Evolutionary conservation across 2,113 vertebrate genomes (phyloP), one percentile per base, ranked within the genome.

Genomic region (Phasianus colchicus): DNA sequence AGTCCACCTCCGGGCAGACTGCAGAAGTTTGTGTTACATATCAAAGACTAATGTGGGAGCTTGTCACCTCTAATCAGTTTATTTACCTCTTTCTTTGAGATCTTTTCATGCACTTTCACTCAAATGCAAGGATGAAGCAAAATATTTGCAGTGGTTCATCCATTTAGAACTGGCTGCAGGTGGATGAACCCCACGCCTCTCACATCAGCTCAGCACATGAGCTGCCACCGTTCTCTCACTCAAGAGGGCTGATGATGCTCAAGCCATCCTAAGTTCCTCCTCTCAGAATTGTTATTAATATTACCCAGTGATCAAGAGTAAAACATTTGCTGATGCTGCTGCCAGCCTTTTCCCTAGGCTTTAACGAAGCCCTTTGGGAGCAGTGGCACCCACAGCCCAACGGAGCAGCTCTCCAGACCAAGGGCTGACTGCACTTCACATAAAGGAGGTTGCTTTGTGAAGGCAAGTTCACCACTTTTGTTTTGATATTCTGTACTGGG

Each of bases 1-100:
- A 95, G 78, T 47, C 82, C 66, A 89, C 83, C 87, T 92, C 81
- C 89, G 89, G 70, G 88, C 93, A 96, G 92, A 92, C 73, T 92
- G 86, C 70, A 93, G 55, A 63, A 85, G 42, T 92, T 94, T 85
- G 27, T 57, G 77, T 84, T 84, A 77, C 72, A 14, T 70, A 85
- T 20, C 90, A 82, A 94, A 95, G 95, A 94, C 27, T 43, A 36
- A 66, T 24, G 20, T 22, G 30, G 58, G 30, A 43, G 20, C 19
- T 81, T 74, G 30, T 48, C 32, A 52, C 10, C 6, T 47, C 60
- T 58, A 94, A 76, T 65, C 84, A 87, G 30, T 71, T 57, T 83
- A 63, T 40, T 63, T 18, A 29, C 16, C 61, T 40, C 36, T 76
- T 40, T 65, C 13, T 4, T 69, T 88, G 86, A 76, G 48, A 61